Evolutionary conservation across 2,113 vertebrate species (phyloP).

Genomic region (Eretmochelys imbricata): DNA sequence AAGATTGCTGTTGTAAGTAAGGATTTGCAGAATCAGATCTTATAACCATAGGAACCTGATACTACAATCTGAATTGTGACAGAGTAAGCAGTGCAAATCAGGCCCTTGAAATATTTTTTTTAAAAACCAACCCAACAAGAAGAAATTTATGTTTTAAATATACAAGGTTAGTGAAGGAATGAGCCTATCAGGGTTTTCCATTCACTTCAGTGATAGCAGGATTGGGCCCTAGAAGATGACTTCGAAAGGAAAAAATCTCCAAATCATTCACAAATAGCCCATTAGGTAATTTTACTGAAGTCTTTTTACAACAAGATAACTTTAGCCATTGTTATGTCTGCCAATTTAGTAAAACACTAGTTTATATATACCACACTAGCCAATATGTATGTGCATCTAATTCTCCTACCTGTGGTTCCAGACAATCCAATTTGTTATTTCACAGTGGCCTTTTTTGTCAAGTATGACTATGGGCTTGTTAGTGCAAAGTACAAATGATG

Average conservation of each 20-base stretch:
- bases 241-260: neutral
- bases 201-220: neutral
- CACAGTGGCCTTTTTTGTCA: neutral
- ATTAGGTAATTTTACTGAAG: neutral
- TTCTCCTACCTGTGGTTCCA: neutral
- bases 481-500: neutral
- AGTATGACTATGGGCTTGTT: neutral
- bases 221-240: neutral
- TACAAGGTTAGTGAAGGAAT: neutral
- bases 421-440: neutral
- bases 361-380: neutral
- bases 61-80: neutral
- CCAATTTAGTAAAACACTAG: neutral
- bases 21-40: slow-evolving; percentile 35
- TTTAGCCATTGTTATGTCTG: neutral
- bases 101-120: neutral
- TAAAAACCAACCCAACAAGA: neutral
- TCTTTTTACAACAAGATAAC: neutral
- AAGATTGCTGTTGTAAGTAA: slow-evolving; percentile 41
- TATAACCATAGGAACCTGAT: neutral
- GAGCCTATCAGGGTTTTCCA: fast-evolving
- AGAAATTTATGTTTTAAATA: neutral
- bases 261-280: neutral
- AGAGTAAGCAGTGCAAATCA: neutral
- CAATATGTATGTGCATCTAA: neutral